These are phyloP conservation scores for Aplochiton taeniatus DNA, from an alignment of 2,797 vertebrate genomes.

Conservation along the genomic window DNA sequence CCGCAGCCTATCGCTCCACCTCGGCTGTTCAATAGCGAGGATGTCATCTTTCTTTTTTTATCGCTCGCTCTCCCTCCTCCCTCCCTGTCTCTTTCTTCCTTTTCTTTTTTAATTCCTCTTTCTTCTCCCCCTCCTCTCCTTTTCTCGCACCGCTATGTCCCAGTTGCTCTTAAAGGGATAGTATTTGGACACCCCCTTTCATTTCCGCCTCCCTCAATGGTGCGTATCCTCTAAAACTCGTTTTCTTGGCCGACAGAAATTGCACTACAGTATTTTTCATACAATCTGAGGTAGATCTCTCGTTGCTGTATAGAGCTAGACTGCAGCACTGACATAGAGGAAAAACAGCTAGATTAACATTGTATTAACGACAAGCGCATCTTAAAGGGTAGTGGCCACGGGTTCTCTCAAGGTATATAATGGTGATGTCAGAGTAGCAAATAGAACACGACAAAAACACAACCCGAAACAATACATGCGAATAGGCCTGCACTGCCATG, in stretches of 20 bases:
- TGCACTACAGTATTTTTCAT: slow-evolving; percentile 6
- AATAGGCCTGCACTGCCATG: background rate
- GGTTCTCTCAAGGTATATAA: slow-evolving; percentile 47
- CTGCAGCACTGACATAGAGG: slow-evolving; percentile 26
- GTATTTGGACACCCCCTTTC: slow-evolving; percentile 63
- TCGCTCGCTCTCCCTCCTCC: slow-evolving; percentile 75
- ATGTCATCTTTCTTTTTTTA: slow-evolving; percentile 87
- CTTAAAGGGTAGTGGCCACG: slow-evolving; percentile 74
- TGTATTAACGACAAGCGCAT: slow-evolving; percentile 58
- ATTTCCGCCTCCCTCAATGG: slow-evolving; percentile 64
- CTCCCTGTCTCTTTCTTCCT: slow-evolving; percentile 81
- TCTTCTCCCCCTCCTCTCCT: slow-evolving; percentile 83
- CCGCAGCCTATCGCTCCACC: slow-evolving; percentile 79
- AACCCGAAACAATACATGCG: slow-evolving; percentile 2
- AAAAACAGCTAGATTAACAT: slow-evolving; percentile 32
- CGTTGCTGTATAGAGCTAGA: slow-evolving; percentile 6
- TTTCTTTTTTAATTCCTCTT: slow-evolving; percentile 85
- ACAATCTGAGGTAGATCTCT: slow-evolving; percentile 29
- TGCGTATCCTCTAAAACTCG: slow-evolving; percentile 47
- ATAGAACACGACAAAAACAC: slow-evolving; percentile 33
- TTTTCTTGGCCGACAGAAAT: slow-evolving; percentile 67
- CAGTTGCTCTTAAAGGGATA: slow-evolving; percentile 82
- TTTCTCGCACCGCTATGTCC: slow-evolving; percentile 80
- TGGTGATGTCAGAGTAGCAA: slow-evolving; percentile 63
- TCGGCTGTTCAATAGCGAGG: slow-evolving; percentile 78